A percentile compares a stretch with the other conserved stretches of the same genome.
Evolutionary conservation across 2,797 vertebrate genomes (phyloP).

Genomic region (Sebastes hopkinsi): DNA sequence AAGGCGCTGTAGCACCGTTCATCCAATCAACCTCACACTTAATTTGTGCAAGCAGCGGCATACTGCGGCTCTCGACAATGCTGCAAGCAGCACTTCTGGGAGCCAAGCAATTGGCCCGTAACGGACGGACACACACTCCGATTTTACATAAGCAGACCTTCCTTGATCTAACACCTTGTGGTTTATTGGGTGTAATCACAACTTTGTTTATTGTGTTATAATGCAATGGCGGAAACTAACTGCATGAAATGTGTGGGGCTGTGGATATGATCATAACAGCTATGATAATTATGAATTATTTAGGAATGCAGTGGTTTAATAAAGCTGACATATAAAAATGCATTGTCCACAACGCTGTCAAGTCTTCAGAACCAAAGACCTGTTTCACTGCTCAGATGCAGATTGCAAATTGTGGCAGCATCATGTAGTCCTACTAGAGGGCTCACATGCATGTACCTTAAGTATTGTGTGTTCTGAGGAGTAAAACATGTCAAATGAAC

Average conservation of each 20-base stretch:
- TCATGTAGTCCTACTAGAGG: not conserved
- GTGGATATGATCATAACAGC: not conserved
- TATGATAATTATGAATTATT: not conserved
- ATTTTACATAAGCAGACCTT: not conserved
- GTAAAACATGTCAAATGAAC: not conserved
- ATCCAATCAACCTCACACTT: too few relatives aligned
- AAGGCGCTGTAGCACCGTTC: too few relatives aligned
- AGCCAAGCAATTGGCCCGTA: too few relatives aligned
- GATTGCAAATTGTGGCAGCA: not conserved
- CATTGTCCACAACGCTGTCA: not conserved
- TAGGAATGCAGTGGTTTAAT: not conserved
- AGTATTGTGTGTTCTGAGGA: not conserved
- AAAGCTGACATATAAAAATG: not conserved
- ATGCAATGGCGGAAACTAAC: conserved; percentile 7
- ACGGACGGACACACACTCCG: too few relatives aligned
- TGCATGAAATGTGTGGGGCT: not conserved
- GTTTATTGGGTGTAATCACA: not conserved
- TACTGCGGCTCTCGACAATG: too few relatives aligned
- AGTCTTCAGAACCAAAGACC: not conserved
- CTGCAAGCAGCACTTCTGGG: too few relatives aligned
- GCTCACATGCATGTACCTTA: not conserved
- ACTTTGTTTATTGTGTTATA: not conserved
- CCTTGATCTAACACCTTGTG: not conserved
- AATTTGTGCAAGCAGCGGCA: too few relatives aligned
- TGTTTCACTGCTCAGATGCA: not conserved